A percentile compares a stretch with the other conserved stretches of the same genome.
Evolutionary conservation across 1,140 invertebrate species (phyloP).

Genomic region (Thaumatotibia leucotreta): DNA sequence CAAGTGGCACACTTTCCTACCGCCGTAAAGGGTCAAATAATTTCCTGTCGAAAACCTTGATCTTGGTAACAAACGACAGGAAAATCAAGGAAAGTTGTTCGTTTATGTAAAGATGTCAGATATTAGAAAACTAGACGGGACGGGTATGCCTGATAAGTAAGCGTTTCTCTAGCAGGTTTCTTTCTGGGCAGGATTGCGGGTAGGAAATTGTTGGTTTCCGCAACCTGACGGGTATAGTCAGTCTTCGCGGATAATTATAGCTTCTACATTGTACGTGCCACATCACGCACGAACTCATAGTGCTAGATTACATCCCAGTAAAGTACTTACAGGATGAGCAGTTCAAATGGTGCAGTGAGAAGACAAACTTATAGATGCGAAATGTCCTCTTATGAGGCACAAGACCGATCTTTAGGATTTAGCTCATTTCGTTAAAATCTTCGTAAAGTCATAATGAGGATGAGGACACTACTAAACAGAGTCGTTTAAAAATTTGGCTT

Average conservation of each 20-base stretch:
- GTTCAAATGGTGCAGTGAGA: no score
- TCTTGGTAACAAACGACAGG: slow-evolving; percentile 19
- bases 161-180: not conserved
- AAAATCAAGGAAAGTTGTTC: slow-evolving; percentile 27
- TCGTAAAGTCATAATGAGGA: no score
- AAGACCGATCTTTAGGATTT: no score
- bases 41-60: not conserved
- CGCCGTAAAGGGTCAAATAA: not conserved
- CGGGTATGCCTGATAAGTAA: slow-evolving; percentile 8
- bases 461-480: no score
- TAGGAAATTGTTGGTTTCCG: slow-evolving; percentile 9
- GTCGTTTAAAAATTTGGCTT: no score
- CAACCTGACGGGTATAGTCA: not conserved
- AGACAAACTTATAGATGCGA: no score
- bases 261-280: not conserved
- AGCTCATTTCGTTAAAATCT: no score
- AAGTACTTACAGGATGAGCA: no score
- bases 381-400: no score
- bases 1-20: not conserved
- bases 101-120: slow-evolving; percentile 25
- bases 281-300: not conserved
- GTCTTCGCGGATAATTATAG: not conserved
- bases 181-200: not conserved
- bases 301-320: not conserved
- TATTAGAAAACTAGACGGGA: slow-evolving; percentile 24